Evolutionary conservation across 2,888 invertebrate species (phyloP).

Genomic region (Anthophora plumipes): DNA sequence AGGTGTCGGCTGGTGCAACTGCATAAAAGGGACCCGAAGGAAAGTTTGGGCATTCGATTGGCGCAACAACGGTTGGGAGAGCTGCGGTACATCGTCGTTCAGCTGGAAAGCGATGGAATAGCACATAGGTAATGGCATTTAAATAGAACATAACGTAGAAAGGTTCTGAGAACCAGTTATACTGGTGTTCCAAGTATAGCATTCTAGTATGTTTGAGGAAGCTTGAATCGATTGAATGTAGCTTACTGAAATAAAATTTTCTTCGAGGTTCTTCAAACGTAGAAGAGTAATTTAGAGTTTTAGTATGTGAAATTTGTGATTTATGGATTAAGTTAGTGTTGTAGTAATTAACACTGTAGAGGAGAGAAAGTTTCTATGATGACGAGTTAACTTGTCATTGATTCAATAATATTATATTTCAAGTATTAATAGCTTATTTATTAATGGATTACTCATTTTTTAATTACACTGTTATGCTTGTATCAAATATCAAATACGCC

Average conservation of each 20-base stretch:
- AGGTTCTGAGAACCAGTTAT: background rate
- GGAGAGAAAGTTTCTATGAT: too few species aligned
- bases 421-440: too few species aligned
- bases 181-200: too few species aligned
- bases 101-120: slow-evolving; percentile 85
- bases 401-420: too few species aligned
- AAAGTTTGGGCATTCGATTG: slow-evolving; percentile 90
- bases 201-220: background rate
- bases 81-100: slow-evolving; percentile 83
- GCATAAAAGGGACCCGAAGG: slow-evolving; percentile 88
- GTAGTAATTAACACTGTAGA: too few species aligned
- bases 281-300: background rate
- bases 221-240: background rate
- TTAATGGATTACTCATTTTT: too few species aligned
- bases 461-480: too few species aligned
- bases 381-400: too few species aligned
- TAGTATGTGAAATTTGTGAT: background rate
- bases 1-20: slow-evolving; percentile 89
- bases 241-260: background rate
- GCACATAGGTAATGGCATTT: slow-evolving; percentile 84
- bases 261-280: background rate
- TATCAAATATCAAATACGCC: too few species aligned
- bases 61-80: slow-evolving; percentile 86
- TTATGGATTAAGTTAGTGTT: too few species aligned
- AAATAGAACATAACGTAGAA: background rate